Conservation (phyloP, 1,140 invertebrate species). For the Ectropis grisescens region DNA sequence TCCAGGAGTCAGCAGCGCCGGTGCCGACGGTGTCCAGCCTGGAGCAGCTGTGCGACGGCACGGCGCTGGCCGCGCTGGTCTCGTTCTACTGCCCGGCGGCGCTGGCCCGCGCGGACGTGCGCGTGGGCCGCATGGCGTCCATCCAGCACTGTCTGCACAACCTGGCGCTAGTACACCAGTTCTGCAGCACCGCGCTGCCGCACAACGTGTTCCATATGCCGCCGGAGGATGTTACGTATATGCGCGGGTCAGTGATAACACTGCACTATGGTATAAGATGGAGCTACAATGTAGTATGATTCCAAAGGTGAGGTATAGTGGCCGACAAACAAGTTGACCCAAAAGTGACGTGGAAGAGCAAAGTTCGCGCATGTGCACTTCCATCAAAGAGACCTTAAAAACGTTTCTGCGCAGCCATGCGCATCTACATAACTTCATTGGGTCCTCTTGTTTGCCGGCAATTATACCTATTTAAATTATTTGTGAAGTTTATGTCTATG, state of each 20-base stretch:
- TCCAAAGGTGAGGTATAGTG: no score
- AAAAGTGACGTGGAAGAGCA: no score
- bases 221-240: slow-evolving; percentile 96
- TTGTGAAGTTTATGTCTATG: no score
- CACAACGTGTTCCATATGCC: slow-evolving; percentile 94
- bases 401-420: no score
- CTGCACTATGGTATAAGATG: no score
- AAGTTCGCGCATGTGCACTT: no score
- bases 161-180: slow-evolving; percentile 89
- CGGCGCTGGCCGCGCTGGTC: slow-evolving; percentile 88
- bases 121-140: slow-evolving; percentile 77
- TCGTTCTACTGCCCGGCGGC: slow-evolving; percentile 95
- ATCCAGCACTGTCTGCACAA: slow-evolving; percentile 93
- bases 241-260: slow-evolving; percentile 90
- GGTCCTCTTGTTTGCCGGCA: no score
- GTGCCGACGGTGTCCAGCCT: slow-evolving; percentile 45
- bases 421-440: no score
- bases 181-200: slow-evolving; percentile 88
- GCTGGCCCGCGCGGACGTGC: slow-evolving; percentile 81
- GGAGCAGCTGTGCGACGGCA: slow-evolving; percentile 91
- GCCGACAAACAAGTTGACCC: no score
- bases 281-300: no score
- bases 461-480: no score
- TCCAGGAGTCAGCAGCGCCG: slow-evolving; percentile 42
- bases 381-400: no score